Evolutionary conservation across 2,888 invertebrate species (phyloP), one percentile per base, ranked within the genome.

Genomic region (Drosophila infuscata): DNA sequence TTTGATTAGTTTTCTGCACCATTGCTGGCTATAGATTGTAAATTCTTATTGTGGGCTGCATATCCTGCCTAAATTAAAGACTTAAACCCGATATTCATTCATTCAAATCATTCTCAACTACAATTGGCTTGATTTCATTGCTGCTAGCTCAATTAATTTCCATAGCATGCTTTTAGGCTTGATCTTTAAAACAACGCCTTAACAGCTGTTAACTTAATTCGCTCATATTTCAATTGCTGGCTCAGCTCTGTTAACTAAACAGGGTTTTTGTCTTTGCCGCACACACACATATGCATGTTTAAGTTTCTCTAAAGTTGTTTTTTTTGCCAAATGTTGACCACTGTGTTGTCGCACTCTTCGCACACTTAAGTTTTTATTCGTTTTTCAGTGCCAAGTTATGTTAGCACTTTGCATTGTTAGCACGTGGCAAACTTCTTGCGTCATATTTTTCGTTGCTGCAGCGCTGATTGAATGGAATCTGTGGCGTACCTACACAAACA

Each of bases 1-100:
- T 83, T 83, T 81, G 82, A 82, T 82, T 82, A 83, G 83, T 77
- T 83, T 83, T 72, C 56, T 64, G 38, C 46, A 65, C 57, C 59
- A 67, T 57, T 63, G 51, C 63, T 63, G 54, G 61, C 62, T 59
- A 70, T 67, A 76, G 76, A 78, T 79, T 76, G 57, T 66, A 53
- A 65, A 58, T 41, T 59, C 43, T 17, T 61, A 46, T 73, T 66
- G 38, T 60, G 49, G 52, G 41, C 17, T 29, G 7, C 32, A 69
- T 30, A 61, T 78, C 53, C 46, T 56, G 54, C n/a, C 32, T 35
- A 49, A 32, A 68, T 61, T 64, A 53, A 30, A 54, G 12, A 30
- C 41, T 30, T 36, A 29, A 29, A 51, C 41, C 25, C 15, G 35
- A 35, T 51, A 35, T 74, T 51, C 25, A 25, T 25, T 25, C 25